phyloP scores from a whole-genome alignment of 2,888 invertebrate species.

The Lasioglossum calceatum region DNA sequence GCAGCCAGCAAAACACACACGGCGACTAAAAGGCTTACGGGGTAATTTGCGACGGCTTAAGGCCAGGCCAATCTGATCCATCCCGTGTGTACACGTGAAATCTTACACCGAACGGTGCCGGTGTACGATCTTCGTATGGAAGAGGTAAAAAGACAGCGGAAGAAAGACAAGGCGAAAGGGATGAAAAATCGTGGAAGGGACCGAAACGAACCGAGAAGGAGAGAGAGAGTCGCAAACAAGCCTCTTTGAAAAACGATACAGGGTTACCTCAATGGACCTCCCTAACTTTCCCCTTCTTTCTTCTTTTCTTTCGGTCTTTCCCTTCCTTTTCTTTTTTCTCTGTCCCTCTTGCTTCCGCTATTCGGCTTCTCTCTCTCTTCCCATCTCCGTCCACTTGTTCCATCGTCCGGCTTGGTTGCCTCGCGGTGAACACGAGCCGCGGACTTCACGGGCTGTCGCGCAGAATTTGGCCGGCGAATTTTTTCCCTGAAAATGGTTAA shows the following conservation, averaged over 20 bases:
- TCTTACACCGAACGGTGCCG: conserved; percentile 75
- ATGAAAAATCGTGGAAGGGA: conserved; percentile 59
- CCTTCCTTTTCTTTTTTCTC: conserved; percentile 14
- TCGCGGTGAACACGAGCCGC: conserved; percentile 79
- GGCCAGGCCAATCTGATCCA: conserved; percentile 81
- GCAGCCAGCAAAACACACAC: conserved; percentile 77
- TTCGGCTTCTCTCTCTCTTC: conserved; percentile 24
- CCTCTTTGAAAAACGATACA: conserved; percentile 82
- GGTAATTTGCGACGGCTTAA: conserved; percentile 83
- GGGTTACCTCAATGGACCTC: conserved; percentile 70
- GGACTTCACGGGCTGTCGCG: conserved; percentile 82
- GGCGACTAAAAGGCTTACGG: conserved; percentile 82
- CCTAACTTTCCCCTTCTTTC: conserved; percentile 51
- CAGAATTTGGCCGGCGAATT: conserved; percentile 80
- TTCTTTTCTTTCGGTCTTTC: background rate
- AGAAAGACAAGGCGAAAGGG: conserved; percentile 43
- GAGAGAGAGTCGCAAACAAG: conserved; percentile 56
- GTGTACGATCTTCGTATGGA: conserved; percentile 53
- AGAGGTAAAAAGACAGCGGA: conserved; percentile 52
- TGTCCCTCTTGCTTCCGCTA: conserved; percentile 11
- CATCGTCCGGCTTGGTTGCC: conserved; percentile 50
- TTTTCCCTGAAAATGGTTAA: conserved; percentile 80
- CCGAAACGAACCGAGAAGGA: conserved; percentile 37
- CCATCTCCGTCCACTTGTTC: conserved; percentile 30
- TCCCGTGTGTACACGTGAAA: conserved; percentile 77